Conservation (phyloP, 1,140 invertebrate species). For the Pseudachorutes palmiensis region DNA sequence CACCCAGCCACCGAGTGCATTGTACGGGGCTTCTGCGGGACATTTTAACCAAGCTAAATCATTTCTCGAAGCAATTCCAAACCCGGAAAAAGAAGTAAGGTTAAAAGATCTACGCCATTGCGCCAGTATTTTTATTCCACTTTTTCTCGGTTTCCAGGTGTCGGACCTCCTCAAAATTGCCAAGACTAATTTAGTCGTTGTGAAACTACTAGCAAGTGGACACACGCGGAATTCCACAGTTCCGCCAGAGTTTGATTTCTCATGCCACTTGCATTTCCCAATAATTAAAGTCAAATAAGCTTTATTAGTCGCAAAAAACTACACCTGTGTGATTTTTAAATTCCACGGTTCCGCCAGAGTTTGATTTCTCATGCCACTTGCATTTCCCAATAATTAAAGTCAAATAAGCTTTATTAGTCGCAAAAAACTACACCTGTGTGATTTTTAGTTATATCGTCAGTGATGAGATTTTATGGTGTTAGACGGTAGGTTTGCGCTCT, state of each 20-base stretch:
- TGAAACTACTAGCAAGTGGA: slow-evolving; percentile 80
- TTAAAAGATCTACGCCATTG: neutral
- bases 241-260: slow-evolving; percentile 84
- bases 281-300: slow-evolving; percentile 59
- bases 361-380: slow-evolving; percentile 79
- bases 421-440: neutral
- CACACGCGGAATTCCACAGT: slow-evolving; percentile 76
- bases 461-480: no score
- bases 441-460: no score
- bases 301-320: neutral
- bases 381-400: slow-evolving; percentile 84
- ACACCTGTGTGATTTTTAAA: slow-evolving; percentile 48
- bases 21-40: slow-evolving; percentile 75
- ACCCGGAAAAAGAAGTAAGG: slow-evolving; percentile 68
- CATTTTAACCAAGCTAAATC: slow-evolving; percentile 84
- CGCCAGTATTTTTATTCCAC: neutral
- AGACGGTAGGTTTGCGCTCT: no score
- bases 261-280: slow-evolving; percentile 77
- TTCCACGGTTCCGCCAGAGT: slow-evolving; percentile 70
- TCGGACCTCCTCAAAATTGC: slow-evolving; percentile 72
- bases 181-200: slow-evolving; percentile 90
- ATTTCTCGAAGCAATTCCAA: slow-evolving; percentile 67
- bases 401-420: slow-evolving; percentile 23
- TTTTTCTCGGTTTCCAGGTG: slow-evolving; percentile 55
- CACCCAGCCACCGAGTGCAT: slow-evolving; percentile 44